These are phyloP conservation scores for Aegithalos caudatus DNA, from an alignment of 2,113 vertebrate species.

Conservation along the genomic window DNA sequence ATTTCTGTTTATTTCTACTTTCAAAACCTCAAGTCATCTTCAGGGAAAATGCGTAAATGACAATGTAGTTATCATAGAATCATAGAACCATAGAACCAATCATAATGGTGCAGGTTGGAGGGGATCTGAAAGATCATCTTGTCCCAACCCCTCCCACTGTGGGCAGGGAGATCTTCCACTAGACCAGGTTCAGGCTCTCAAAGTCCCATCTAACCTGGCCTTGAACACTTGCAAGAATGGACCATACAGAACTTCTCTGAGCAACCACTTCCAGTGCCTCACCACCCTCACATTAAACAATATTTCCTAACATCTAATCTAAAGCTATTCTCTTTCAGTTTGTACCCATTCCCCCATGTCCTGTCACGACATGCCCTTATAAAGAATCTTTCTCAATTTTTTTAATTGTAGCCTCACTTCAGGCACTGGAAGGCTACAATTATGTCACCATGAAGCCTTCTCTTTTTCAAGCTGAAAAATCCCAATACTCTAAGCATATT, in stretches of 20 bases:
- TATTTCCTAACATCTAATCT: not conserved
- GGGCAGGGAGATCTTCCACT: not conserved
- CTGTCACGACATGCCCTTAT: not conserved
- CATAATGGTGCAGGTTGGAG: not conserved
- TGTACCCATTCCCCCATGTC: not conserved
- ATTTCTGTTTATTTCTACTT: not conserved
- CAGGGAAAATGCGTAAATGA: not conserved
- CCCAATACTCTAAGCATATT: not conserved
- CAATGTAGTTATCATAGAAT: not conserved
- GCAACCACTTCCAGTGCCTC: not conserved
- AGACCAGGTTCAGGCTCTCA: not conserved
- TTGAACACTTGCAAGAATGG: not conserved
- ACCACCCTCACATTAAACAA: not conserved
- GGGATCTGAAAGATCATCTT: not conserved
- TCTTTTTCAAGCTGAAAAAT: not conserved
- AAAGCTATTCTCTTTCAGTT: not conserved
- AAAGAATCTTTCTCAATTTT: not conserved
- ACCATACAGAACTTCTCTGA: not conserved
- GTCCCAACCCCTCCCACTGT: accelerated
- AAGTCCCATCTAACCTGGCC: not conserved
- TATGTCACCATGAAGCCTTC: not conserved
- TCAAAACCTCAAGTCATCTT: not conserved
- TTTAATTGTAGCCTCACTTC: not conserved
- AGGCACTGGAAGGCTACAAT: not conserved
- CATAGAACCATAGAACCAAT: not conserved